These are phyloP conservation scores for Scomber japonicus DNA, from an alignment of 2,113 vertebrate genomes.

Conservation along the genomic window DNA sequence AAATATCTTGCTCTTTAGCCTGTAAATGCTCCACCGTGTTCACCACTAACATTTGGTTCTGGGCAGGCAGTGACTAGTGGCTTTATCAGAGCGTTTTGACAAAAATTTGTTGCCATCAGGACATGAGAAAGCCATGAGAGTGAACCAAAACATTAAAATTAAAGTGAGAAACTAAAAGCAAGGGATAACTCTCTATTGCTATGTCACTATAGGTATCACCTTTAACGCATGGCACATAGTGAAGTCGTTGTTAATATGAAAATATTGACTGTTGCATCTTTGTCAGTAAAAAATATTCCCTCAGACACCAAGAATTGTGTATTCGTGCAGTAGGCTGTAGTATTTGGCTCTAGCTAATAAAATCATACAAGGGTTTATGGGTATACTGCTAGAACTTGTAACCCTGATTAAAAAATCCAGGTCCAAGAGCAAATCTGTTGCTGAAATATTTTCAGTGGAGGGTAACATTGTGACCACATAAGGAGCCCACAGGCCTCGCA, in stretches of 20 bases:
- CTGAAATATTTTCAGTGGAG: conserved; percentile 50
- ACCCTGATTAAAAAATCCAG: conserved; percentile 34
- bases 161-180: not conserved
- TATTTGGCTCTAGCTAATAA: not conserved
- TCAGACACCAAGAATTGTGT: not conserved
- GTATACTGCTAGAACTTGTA: not conserved
- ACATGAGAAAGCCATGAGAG: not conserved
- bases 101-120: not conserved
- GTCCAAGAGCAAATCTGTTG: conserved; percentile 28
- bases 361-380: not conserved
- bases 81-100: not conserved
- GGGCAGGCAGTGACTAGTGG: too few relatives aligned
- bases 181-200: not conserved
- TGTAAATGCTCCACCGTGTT: not conserved
- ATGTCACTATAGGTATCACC: not conserved
- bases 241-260: not conserved
- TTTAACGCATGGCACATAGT: not conserved
- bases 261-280: not conserved
- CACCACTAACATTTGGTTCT: not conserved
- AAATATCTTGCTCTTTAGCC: not conserved
- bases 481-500: conserved; percentile 58
- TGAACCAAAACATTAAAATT: not conserved
- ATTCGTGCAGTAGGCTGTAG: not conserved
- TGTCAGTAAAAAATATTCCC: not conserved
- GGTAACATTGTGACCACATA: conserved; percentile 58